Conservation (phyloP, 35 echinoderm and acorn worm species). For the Holothuria glaberrima region DNA sequence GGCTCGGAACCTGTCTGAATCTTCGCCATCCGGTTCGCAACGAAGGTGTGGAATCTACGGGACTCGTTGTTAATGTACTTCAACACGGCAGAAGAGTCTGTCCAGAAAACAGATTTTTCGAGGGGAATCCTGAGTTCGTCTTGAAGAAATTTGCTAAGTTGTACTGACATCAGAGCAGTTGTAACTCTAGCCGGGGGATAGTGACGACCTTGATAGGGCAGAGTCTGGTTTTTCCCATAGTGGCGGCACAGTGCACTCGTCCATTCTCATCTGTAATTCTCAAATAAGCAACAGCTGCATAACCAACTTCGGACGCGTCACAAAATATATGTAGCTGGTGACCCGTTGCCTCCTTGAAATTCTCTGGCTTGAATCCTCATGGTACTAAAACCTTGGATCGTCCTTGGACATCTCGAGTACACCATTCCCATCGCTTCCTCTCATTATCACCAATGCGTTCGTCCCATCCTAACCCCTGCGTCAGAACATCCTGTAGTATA, state of each 20-base stretch:
- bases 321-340: slow-evolving; percentile 38
- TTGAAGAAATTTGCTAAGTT: background rate
- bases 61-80: slow-evolving; percentile 35
- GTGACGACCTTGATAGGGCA: no score
- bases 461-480: slow-evolving; percentile 62
- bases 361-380: slow-evolving; percentile 58
- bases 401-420: slow-evolving; percentile 20
- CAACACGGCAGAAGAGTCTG: slow-evolving; percentile 41
- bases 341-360: slow-evolving; percentile 36
- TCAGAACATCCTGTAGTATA: slow-evolving; percentile 66
- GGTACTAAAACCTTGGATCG: slow-evolving; percentile 17
- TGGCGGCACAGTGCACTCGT: slow-evolving; percentile 23
- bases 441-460: slow-evolving; percentile 44
- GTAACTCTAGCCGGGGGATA: slow-evolving; percentile 22
- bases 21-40: slow-evolving; percentile 43
- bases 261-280: slow-evolving; percentile 12
- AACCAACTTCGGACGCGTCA: slow-evolving; percentile 57
- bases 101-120: slow-evolving; percentile 2
- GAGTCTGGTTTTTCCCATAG: slow-evolving; percentile 49
- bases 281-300: slow-evolving; percentile 40
- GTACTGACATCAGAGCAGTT: background rate
- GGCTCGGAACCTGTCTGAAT: background rate
- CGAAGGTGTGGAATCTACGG: slow-evolving; percentile 45
- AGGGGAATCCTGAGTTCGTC: slow-evolving; percentile 1
- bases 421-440: background rate